Evolutionary conservation across 37 sponge, comb jelly and placozoan species (phyloP).

Genomic region (Diacarnus erythraeanus): DNA sequence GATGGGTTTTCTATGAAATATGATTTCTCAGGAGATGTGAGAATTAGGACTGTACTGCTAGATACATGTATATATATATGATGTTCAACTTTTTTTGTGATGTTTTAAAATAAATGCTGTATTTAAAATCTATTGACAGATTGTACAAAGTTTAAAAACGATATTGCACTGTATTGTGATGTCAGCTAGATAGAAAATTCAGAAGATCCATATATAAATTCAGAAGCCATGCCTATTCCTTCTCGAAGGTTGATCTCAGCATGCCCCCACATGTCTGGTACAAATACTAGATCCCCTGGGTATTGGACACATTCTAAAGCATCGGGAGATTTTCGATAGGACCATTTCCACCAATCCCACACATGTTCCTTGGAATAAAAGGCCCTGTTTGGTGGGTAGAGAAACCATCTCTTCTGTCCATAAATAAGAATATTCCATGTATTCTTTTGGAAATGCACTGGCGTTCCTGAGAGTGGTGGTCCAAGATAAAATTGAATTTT

Average conservation of each 20-base stretch:
- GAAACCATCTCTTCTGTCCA: conserved; percentile 83
- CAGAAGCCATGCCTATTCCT: conserved; percentile 77
- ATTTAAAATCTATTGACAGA: too few species aligned
- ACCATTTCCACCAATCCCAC: conserved; percentile 76
- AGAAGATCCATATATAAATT: conserved; percentile 83
- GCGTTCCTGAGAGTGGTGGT: conserved; percentile 72
- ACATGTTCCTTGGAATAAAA: conserved; percentile 71
- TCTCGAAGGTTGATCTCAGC: conserved; percentile 77
- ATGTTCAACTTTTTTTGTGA: too few species aligned
- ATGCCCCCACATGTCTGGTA: conserved; percentile 92
- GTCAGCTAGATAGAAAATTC: conserved; percentile 84
- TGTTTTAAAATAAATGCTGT: background rate
- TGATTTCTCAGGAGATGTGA: too few species aligned
- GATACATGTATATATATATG: too few species aligned
- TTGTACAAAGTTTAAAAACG: background rate
- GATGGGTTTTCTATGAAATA: too few species aligned
- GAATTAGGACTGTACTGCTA: too few species aligned
- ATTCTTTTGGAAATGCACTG: conserved; percentile 60
- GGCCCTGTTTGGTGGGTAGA: conserved; percentile 74
- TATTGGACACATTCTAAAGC: conserved; percentile 84
- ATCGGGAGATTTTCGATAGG: conserved; percentile 9
- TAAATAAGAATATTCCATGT: conserved; percentile 82
- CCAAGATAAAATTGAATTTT: conserved; percentile 73
- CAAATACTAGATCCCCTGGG: conserved; percentile 77
- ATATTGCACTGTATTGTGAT: background rate